These are phyloP conservation scores for Sander vitreus DNA, from an alignment of 2,113 vertebrate genomes.

Conservation along the genomic window DNA sequence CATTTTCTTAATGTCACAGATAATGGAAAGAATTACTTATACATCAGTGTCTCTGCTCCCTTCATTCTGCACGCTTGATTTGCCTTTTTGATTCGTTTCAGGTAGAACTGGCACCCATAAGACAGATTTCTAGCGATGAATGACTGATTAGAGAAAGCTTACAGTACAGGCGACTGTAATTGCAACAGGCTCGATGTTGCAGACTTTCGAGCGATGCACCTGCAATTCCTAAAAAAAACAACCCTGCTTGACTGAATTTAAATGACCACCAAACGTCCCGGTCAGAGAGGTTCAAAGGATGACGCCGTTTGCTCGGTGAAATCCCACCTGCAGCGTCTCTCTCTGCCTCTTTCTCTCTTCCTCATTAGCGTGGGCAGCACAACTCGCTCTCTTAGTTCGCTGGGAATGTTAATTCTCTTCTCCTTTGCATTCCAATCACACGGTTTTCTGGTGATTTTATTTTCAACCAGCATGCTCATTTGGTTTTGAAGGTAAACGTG, in stretches of 20 bases:
- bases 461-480: conserved; percentile 38
- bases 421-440: conserved; percentile 29
- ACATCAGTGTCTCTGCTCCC: not conserved
- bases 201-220: conserved; percentile 64
- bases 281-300: conserved; percentile 66
- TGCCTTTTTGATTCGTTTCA: conserved; percentile 35
- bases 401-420: conserved; percentile 64
- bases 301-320: conserved; percentile 63
- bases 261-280: conserved; percentile 64
- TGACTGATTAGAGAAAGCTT: conserved; percentile 55
- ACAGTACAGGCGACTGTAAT: conserved; percentile 65
- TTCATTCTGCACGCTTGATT: conserved; percentile 20
- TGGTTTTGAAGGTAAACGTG: conserved; percentile 30
- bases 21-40: conserved; percentile 41
- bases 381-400: conserved; percentile 47
- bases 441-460: conserved; percentile 43
- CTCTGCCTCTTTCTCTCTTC: conserved; percentile 27
- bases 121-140: conserved; percentile 21
- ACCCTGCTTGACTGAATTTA: conserved; percentile 53
- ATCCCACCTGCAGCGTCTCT: conserved; percentile 68
- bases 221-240: conserved; percentile 63
- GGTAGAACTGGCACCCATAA: not conserved
- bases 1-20: conserved; percentile 63
- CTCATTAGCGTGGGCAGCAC: conserved; percentile 70
- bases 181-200: conserved; percentile 47